Base-by-base conservation (phyloP, 2,888 invertebrate genomes). In the Synanthedon andrenaeformis region DNA sequence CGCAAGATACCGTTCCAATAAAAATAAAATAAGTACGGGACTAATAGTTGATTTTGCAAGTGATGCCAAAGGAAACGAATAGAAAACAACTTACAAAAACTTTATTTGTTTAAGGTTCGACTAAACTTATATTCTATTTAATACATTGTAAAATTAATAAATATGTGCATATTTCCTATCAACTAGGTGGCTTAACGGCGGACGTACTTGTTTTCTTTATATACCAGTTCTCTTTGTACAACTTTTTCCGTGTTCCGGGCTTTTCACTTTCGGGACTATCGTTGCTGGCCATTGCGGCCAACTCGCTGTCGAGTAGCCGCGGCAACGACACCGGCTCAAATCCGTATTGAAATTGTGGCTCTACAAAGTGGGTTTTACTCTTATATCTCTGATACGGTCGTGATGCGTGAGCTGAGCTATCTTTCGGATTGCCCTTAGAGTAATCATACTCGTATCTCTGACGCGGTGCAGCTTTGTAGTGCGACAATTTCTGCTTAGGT, bases 271-370 rank as follows among this genome's bases (percentile, higher is more conserved):
- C 76, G 41, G 81, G 78, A 59, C 75, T 76, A 55, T 74, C 59
- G 69, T 82, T 83, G 62, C 76, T 81, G 3, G 84, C 80, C 82
- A 85, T 83, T 8, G 86, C 77, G 13, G 85, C 74, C 23, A 84
- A 61, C 60, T 86, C 85, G 57, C 83, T 82, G 58, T 86, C 85
- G 41, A 85, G 69, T 23, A 83, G 64, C 54, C 69, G 69, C 42
- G 85, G 82, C 57, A 83, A 59, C 8, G 75, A 63, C 53, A 83
- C 69, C 10, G 88, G 87, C 58, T 86, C 84, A 63, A 88, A 88
- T 8, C 88, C 88, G 59, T 87, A 88, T 59, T 88, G 86, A 61
- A 82, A 87, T 57, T 82, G 85, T 0, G 88, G 88, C 59, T 86
- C 85, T 45, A 86, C 82, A 55, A 85, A 84, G 56, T 76, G 76